Conservation (phyloP, 1,140 invertebrate species). For the Eueides isabella region DNA sequence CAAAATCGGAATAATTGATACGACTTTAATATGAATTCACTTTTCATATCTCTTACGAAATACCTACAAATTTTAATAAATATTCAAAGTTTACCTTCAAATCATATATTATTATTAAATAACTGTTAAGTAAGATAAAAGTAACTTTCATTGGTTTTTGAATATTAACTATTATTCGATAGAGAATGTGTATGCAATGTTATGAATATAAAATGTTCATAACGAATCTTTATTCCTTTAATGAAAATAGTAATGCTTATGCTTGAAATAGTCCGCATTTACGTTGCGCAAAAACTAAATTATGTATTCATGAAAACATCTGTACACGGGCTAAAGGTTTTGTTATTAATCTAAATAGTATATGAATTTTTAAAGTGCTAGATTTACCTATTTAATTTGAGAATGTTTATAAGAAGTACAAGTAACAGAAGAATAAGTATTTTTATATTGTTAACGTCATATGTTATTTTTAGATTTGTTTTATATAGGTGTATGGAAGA, state of each 20-base stretch:
- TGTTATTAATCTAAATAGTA: no score
- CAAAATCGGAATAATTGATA: neutral
- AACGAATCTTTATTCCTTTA: neutral
- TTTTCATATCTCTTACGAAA: conserved; percentile 5
- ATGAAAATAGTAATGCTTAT: neutral
- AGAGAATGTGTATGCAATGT: no score
- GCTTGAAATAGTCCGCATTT: neutral
- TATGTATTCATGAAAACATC: conserved; percentile 7
- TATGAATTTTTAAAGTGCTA: neutral
- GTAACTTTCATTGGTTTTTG: neutral
- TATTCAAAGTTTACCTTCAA: neutral
- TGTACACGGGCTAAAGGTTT: neutral
- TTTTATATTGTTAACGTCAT: no score
- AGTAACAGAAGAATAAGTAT: no score
- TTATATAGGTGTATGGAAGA: neutral
- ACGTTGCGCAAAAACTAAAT: conserved; percentile 16
- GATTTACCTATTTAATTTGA: neutral
- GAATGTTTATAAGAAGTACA: no score
- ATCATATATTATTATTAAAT: neutral
- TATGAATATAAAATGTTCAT: neutral
- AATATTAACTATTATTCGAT: neutral
- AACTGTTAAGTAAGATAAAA: neutral
- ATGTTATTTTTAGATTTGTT: neutral
- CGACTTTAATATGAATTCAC: neutral
- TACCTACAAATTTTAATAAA: neutral